Evolutionary conservation across 1,140 invertebrate species (phyloP).

Genomic region (Propsilocerus akamusi): DNA sequence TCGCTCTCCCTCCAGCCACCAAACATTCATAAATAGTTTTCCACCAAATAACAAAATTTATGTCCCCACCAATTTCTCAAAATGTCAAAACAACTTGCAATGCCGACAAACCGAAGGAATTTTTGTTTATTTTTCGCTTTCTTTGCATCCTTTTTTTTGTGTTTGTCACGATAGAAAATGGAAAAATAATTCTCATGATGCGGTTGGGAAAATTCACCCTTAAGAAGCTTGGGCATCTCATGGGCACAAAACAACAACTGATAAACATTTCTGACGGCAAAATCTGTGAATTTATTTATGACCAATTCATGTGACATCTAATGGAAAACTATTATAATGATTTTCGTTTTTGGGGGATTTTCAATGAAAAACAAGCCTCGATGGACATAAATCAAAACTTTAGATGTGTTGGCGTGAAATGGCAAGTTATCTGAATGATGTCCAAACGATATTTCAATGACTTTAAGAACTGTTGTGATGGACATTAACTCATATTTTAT

Average conservation of each 20-base stretch:
- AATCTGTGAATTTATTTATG: neutral
- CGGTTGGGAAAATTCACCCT: neutral
- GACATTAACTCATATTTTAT: no score
- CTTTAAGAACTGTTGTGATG: no score
- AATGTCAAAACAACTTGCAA: constrained; percentile 3
- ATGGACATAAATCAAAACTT: no score
- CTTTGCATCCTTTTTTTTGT: no score
- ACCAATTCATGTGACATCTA: constrained; percentile 1
- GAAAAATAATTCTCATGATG: neutral
- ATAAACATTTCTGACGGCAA: constrained; percentile 1
- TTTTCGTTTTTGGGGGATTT: no score
- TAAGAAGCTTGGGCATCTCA: neutral
- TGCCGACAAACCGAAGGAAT: constrained; percentile 1
- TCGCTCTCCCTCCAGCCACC: no score
- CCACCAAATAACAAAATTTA: neutral
- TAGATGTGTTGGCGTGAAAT: no score
- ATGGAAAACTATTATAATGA: constrained; percentile 4
- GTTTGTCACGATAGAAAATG: neutral
- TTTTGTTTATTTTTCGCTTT: no score
- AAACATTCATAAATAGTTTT: constrained; percentile 2
- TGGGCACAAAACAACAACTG: neutral
- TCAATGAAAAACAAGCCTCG: no score
- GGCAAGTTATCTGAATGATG: no score
- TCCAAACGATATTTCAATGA: no score
- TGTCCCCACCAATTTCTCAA: constrained; percentile 1